Base-by-base conservation (phyloP, 1,140 invertebrate species). In the Artemia franciscana region DNA sequence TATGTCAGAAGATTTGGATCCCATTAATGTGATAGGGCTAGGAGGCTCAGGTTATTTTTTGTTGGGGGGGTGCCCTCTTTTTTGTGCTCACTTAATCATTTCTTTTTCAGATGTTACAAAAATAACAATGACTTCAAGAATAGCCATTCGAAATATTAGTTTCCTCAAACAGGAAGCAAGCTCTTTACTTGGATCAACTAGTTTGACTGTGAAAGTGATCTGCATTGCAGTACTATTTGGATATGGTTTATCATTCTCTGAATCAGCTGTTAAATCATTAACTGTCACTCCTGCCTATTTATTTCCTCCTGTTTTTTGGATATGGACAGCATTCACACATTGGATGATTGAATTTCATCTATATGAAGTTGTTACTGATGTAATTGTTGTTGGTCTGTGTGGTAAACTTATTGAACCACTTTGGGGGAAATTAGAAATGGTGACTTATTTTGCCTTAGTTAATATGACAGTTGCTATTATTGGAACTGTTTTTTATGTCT, bases 301-400 rank as follows among this genome's bases (percentile, higher is more conserved):
- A 58, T 79, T 95, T 69, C 91, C 91, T 39, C 89, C 91, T 60
- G 83, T 84, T 60, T 91, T 91, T 71, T 85, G 88, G 81, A 78
- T 95, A 71, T 96, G 91, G 91, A 94, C 91, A 63, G 84, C 88
- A 60, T 85, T 94, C 69, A 94, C 91, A 24, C 92, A 91, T 75
- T 89, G 88, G 73, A 92, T 92, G 75, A 79, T 94, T 25, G 91
- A 97, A 73, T 80, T 90, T 68, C 90, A 94, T 75, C 83, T 94
- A 70, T 94, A 87, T 88, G 86, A 93, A 74, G 88, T 95, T 61
- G 76, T 87, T 63, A 83, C 87, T 26, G 91, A 97, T 73, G 80
- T 94, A 30, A 76, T 91, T 28, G 91, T 91, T 18, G 83, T 95
- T 5, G 88, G 89, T 7, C 74, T 96, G 23, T 94, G 90, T 77